Evolutionary conservation across 2,888 invertebrate species (phyloP).

Genomic region (Leucophenga montana): DNA sequence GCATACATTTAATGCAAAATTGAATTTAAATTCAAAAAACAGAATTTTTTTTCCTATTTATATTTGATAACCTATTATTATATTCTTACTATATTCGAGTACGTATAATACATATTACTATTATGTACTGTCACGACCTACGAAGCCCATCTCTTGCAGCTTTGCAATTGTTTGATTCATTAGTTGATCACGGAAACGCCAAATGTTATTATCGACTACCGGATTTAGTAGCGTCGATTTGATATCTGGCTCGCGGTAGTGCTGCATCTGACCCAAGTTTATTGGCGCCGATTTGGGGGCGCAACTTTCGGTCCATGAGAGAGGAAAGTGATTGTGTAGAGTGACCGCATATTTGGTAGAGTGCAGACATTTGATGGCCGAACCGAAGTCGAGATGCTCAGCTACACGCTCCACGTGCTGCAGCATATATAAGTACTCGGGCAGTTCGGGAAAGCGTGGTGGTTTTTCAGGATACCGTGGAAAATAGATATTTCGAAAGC

Average conservation of each 20-base stretch:
- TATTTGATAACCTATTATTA: not conserved
- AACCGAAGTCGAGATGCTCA: constrained; percentile 90
- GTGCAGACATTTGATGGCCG: constrained; percentile 93
- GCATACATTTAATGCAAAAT: too few relatives aligned
- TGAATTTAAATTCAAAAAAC: too few relatives aligned
- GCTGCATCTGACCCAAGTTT: constrained; percentile 88
- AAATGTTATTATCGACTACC: constrained; percentile 81
- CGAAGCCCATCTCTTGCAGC: constrained; percentile 19
- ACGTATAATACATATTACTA: too few relatives aligned
- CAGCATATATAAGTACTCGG: constrained; percentile 83
- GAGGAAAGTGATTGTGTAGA: constrained; percentile 92
- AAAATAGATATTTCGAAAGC: constrained; percentile 90
- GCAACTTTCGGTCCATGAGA: constrained; percentile 88
- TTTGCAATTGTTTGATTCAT: constrained; percentile 24
- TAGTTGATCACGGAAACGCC: constrained; percentile 46
- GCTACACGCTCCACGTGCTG: constrained; percentile 89
- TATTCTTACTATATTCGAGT: not conserved
- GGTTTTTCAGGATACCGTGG: constrained; percentile 74
- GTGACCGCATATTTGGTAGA: constrained; percentile 89
- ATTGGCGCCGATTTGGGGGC: constrained; percentile 86
- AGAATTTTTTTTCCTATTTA: not conserved
- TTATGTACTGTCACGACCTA: not conserved
- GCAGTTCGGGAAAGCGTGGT: constrained; percentile 47
- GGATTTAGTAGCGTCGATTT: constrained; percentile 85
- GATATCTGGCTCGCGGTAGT: constrained; percentile 89